Percentiles rank a stretch among this genome's conserved stretches.
Conservation (phyloP, 2,113 vertebrate species). For the Podarcis muralis region DNA sequence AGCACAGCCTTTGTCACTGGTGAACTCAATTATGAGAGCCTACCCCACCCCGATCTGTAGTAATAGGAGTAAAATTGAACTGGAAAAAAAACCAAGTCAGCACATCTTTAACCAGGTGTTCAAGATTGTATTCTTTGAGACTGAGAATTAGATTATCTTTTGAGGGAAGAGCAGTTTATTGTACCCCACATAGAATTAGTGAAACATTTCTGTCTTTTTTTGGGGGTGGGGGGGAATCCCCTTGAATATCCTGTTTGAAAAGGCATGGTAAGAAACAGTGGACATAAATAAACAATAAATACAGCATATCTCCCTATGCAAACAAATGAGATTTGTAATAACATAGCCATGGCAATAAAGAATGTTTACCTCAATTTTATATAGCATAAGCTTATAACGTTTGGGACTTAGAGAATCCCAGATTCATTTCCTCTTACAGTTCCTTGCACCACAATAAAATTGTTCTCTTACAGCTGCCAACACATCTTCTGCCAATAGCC, state of each 20-base stretch:
- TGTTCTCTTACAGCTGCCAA: not conserved
- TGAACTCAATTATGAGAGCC: not conserved
- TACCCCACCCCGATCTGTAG: not conserved
- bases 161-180: not conserved
- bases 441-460: not conserved
- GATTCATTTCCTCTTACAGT: not conserved
- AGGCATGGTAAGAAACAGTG: not conserved
- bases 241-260: not conserved
- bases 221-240: too few relatives aligned
- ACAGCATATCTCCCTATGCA: fast-evolving
- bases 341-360: not conserved
- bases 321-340: conserved; percentile 8
- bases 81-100: not conserved
- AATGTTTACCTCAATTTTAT: not conserved
- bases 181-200: not conserved
- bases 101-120: conserved; percentile 14
- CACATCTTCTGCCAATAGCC: not conserved
- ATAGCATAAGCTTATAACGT: not conserved
- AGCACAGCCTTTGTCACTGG: not conserved
- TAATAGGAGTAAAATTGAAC: not conserved
- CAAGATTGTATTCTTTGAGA: not conserved
- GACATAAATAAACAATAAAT: not conserved
- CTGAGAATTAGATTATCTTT: not conserved
- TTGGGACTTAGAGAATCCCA: not conserved
- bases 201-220: not conserved